Evolutionary conservation across 1,140 invertebrate genomes (phyloP).

Genomic region (Temnothorax nylanderi): DNA sequence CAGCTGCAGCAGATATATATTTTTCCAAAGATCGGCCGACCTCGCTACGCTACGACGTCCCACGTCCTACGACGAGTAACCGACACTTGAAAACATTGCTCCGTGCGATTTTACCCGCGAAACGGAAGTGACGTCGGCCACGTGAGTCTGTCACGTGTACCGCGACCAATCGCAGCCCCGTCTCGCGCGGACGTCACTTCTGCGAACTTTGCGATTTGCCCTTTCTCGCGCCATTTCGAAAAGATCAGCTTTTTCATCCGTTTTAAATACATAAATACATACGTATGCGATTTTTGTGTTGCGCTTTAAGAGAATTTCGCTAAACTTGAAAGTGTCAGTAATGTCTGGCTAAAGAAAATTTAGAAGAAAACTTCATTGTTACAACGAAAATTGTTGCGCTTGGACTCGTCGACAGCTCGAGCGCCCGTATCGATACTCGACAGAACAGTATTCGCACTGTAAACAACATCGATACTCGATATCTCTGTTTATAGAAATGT

Average conservation of each 20-base stretch:
- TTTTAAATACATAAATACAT: too few species aligned
- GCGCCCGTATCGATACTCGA: too few species aligned
- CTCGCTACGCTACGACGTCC: background rate
- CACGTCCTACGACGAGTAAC: background rate
- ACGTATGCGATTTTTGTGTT: too few species aligned
- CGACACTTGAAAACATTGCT: background rate
- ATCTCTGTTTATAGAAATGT: too few species aligned
- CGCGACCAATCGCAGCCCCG: background rate
- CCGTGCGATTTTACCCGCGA: slow-evolving; percentile 28
- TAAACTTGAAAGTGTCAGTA: too few species aligned
- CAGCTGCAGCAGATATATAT: background rate
- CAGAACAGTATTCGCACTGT: too few species aligned
- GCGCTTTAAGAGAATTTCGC: too few species aligned
- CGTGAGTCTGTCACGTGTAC: background rate
- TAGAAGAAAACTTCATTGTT: too few species aligned
- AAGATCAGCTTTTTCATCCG: background rate
- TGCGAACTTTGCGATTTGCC: too few species aligned
- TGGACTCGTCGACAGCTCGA: too few species aligned
- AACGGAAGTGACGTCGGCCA: slow-evolving; percentile 28
- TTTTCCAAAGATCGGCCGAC: background rate
- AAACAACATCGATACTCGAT: background rate
- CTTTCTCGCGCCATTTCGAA: background rate
- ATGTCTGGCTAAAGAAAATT: too few species aligned
- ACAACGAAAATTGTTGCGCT: too few species aligned
- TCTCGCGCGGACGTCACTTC: background rate